These are phyloP conservation scores for Zaprionus inermis DNA, from an alignment of 1,140 invertebrate species.

Conservation along the genomic window DNA sequence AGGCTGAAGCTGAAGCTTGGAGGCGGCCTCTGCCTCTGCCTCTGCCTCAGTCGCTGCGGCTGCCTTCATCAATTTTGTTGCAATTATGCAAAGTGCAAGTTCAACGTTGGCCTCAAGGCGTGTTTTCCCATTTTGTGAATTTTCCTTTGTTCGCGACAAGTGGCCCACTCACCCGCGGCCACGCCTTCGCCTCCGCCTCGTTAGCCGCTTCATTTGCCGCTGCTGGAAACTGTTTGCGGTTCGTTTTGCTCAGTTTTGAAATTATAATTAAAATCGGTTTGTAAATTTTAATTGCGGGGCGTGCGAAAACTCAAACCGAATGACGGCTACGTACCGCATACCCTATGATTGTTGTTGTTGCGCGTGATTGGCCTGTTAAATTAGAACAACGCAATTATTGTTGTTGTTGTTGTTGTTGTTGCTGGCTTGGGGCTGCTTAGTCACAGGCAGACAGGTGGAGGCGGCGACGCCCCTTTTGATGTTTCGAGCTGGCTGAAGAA, in stretches of 20 bases:
- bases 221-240: conserved; percentile 47
- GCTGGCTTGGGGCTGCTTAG: conserved; percentile 12
- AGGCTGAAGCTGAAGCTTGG: neutral
- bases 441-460: conserved; percentile 8
- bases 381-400: conserved; percentile 70
- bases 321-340: conserved; percentile 47
- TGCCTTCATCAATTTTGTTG: conserved; percentile 14
- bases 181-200: conserved; percentile 6
- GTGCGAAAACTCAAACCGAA: conserved; percentile 54
- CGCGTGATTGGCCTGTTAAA: conserved; percentile 62
- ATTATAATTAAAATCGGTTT: conserved; percentile 79
- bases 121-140: conserved; percentile 14
- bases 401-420: conserved; percentile 26
- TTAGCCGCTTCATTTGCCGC: conserved; percentile 70
- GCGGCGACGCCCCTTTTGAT: neutral
- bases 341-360: conserved; percentile 32
- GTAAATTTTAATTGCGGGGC: conserved; percentile 77
- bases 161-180: neutral
- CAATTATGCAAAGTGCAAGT: conserved; percentile 82
- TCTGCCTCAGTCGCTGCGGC: neutral
- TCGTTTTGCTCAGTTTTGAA: conserved; percentile 52
- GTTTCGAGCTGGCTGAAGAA: neutral
- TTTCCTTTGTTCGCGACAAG: conserved; percentile 6
- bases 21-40: neutral
- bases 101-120: conserved; percentile 64